Evolutionary conservation across 2,888 invertebrate genomes (phyloP), one percentile per base, ranked within the genome.

Genomic region (Unio pictorum): DNA sequence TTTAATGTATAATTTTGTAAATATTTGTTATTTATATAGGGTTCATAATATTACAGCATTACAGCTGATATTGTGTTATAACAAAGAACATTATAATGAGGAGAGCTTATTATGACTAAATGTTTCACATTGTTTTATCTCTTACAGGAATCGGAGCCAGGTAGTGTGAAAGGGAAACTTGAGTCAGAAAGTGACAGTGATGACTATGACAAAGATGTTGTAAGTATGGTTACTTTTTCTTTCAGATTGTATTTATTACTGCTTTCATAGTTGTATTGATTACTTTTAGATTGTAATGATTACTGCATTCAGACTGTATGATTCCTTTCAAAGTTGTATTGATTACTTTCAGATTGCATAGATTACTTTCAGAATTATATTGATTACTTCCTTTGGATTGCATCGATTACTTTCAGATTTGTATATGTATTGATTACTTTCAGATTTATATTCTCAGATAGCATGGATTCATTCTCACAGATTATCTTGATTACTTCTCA

Each of bases 161-260:
- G 71, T n/a, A 76, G 74, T 71, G 69, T 72, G 23, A 74, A 81
- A 34, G 73, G 28, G 17, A 65, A 77, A 34, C 62, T 60, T 7
- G 75, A 74, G 28, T 76, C 81, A 30, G 78, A 79, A 28, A 84
- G 80, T 68, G 85, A 84, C 61, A 86, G 85, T 76, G 87, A 87
- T 58, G 88, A 87, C 71, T 88, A 86, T 72, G 84, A 82, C 7
- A 88, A 86, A 74, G 88, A 88, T 80, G 82, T 88, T 73, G 88
- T 87, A 75, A 82, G 87, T 79, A 54, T n/a, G 23, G 8, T 34
- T 17, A 20, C 18, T 54, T 23, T 23, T 23, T 34, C 45, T 26
- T 23, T 20, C 23, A 54, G 45, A 45, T 45, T 45, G 45, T 45
- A 45, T 45, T 45, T 11, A 45, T 45, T 45, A 45, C 11, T 23